These are phyloP conservation scores for Urophycis tenuis DNA, from an alignment of 2,797 vertebrate genomes.

Conservation along the genomic window DNA sequence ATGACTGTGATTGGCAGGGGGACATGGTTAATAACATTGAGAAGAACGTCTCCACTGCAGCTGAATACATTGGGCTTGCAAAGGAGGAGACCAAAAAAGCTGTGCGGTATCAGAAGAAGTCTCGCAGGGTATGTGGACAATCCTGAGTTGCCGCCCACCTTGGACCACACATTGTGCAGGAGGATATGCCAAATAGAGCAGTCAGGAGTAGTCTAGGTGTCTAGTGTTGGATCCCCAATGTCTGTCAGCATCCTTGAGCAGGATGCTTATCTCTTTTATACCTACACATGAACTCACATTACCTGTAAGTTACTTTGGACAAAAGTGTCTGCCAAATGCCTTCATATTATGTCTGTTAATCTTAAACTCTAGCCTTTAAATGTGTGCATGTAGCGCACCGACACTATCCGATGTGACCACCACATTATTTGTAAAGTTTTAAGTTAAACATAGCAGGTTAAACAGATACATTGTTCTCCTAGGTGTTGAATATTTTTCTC, in stretches of 20 bases:
- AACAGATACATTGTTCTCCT: too few species aligned
- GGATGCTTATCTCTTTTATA: neutral
- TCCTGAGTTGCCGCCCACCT: neutral
- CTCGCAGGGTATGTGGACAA: constrained; percentile 78
- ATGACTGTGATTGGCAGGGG: constrained; percentile 68
- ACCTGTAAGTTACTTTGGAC: too few species aligned
- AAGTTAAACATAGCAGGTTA: neutral
- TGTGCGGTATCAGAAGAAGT: constrained; percentile 86
- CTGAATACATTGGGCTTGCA: constrained; percentile 81
- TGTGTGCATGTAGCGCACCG: neutral
- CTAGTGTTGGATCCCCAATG: neutral
- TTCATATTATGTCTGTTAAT: neutral
- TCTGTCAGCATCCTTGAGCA: neutral
- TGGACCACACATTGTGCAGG: neutral
- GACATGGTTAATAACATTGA: constrained; percentile 98
- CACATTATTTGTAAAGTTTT: neutral
- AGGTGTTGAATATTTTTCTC: too few species aligned
- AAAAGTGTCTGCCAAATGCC: neutral
- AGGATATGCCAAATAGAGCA: neutral
- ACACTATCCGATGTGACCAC: neutral
- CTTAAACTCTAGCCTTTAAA: neutral
- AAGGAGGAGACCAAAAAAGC: constrained; percentile 95
- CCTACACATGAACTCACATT: neutral
- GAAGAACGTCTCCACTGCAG: constrained; percentile 83
- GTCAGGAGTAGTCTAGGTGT: too few species aligned